Conservation (phyloP, 2,113 vertebrate species). For the Haemorhous mexicanus region DNA sequence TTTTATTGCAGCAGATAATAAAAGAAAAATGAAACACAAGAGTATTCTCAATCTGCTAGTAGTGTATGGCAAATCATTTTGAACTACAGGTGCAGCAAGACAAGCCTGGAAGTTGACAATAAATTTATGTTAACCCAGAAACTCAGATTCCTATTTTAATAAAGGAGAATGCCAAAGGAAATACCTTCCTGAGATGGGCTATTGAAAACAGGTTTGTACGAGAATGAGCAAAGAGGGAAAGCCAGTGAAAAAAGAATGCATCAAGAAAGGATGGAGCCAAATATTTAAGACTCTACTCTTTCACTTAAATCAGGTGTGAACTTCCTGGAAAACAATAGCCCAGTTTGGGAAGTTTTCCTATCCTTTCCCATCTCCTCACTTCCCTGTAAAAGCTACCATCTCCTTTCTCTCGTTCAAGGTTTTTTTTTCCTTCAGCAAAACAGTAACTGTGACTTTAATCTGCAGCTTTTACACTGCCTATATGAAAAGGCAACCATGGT, state of each 20-base stretch:
- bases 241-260: background rate
- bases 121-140: background rate
- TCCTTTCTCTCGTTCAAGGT: background rate
- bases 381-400: background rate
- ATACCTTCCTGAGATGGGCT: background rate
- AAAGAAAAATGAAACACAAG: background rate
- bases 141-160: background rate
- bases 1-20: background rate
- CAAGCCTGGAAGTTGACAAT: background rate
- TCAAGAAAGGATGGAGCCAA: background rate
- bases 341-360: background rate
- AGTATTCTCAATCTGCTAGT: background rate
- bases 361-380: background rate
- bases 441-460: background rate
- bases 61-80: background rate
- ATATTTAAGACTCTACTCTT: background rate
- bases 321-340: background rate
- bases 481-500: background rate
- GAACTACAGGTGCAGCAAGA: background rate
- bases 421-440: background rate
- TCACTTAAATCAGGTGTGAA: background rate
- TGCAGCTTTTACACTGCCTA: background rate
- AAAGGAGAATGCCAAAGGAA: background rate
- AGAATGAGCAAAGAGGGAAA: background rate
- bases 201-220: background rate